Evolutionary conservation across 2,113 vertebrate genomes (phyloP), one percentile per base, ranked within the genome.

Genomic region (Gadus macrocephalus): DNA sequence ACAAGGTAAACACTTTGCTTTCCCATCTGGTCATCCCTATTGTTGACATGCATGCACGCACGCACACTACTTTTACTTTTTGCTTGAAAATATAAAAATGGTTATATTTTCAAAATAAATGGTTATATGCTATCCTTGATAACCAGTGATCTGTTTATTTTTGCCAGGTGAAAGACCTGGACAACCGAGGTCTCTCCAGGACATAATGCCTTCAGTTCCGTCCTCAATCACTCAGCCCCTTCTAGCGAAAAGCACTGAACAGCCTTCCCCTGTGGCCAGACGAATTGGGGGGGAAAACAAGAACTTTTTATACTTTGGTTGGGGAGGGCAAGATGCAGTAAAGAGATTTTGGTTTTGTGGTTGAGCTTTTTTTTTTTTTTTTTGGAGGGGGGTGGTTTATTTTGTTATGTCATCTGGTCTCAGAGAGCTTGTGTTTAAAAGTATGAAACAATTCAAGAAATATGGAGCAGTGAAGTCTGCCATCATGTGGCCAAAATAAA

Each of bases 121-220:
- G 14, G 9, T 6, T 14, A 7, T 27, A 14, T 62, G 60, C 20
- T 20, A 12, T 62, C 20, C 25, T 22, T 3, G 14, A 22, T 15
- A 22, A 27, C 5, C 14, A 1, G 55, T 58, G 15, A 6, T 58
- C 55, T 58, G 55, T 17, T 16, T 14, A 17, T n/a, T 17, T 73
- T n/a, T 55, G 83, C 22, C 68, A 99, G 97, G 97, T 98, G 81
- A 98, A 98, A 91, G 97, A 99, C 83, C 84, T 99, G 87, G 97
- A 99, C 85, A 99, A 99, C 83, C 95, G 97, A 0, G 97, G 96
- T 64, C 91, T 98, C 70, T 99, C 97, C 0, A 93, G 97, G 85
- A 98, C 97, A 90, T 99, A 96, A 93, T 81, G 67, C 19, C 3
- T 28, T 79, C 2, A 58, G 3, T 28, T 79, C 2, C 60, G 8